Evolutionary conservation across 92 coral and sea anemone species (phyloP), one percentile per base, ranked within the genome.

Genomic region (Zoanthus sansibaricus): DNA sequence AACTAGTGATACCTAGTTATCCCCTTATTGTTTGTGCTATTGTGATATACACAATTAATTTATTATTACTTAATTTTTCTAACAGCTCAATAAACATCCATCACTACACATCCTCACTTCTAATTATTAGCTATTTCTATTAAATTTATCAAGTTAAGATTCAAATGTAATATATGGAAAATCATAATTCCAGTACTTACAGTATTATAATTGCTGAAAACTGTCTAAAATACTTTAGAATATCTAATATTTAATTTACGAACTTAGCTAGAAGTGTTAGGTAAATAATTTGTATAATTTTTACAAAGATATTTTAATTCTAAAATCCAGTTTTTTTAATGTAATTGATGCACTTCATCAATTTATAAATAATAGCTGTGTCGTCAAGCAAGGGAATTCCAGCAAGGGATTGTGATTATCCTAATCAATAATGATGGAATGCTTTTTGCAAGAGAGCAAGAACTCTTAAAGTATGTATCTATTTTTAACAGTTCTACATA

Each of bases 391-490:
- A 69, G 73, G 73, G 73, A 69, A 69, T 7, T 10, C 5, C 73
- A 69, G 45, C 73, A 69, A 69, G 73, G 73, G 45, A 69, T 69
- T 30, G 2, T 69, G 47, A 69, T 69, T 25, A 9, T 69, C 11
- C 73, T 69, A 31, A 30, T 69, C 30, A 25, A 25, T 8, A 69
- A 69, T 69, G 45, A 25, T 69, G 47, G 45, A 30, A 69, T 69
- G 45, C 73, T 69, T 69, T 69, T 69, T 30, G 73, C 1, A 69
- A 69, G 30, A 32, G 73, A 68, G 73, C 25, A 68, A 25, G 37
- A 68, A 31, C 73, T 68, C 44, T 68, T 68, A 25, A 68, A 68
- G 72, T 68, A 68, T 68, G 72, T 68, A 68, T 32, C 15, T 68
- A 25, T 32, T 25, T 68, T 6, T 49, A 49, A 49, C 54, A 49